Evolutionary conservation across 2,113 vertebrate genomes (phyloP).

Genomic region (Aptenodytes forsteri): DNA sequence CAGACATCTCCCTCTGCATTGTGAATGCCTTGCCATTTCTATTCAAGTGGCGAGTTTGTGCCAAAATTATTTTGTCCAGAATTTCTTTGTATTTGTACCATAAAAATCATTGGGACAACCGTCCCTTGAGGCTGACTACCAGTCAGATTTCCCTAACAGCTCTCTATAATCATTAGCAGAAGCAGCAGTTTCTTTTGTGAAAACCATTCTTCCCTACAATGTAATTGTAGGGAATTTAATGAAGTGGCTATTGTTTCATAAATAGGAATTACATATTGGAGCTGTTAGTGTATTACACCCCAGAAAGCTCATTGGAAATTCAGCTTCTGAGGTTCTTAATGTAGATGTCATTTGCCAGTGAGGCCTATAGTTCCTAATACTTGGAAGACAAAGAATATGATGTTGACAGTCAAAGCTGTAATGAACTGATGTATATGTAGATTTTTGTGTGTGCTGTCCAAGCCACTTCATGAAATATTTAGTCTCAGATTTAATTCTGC

Average conservation of each 20-base stretch:
- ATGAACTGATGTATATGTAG: background rate
- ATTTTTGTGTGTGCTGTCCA: conserved; percentile 31
- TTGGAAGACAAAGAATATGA: background rate
- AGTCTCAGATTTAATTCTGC: conserved; percentile 32
- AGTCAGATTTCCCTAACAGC: background rate
- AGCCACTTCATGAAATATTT: conserved; percentile 44
- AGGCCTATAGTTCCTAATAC: background rate
- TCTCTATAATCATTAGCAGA: background rate
- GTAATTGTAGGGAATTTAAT: background rate
- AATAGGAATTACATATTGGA: background rate
- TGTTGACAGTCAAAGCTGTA: conserved; percentile 10
- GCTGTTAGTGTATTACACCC: background rate
- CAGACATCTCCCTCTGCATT: background rate
- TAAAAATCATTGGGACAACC: background rate
- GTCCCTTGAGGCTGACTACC: background rate
- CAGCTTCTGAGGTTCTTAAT: background rate
- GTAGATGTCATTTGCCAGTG: background rate
- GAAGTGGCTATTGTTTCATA: conserved; percentile 8
- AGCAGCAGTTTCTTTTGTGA: background rate
- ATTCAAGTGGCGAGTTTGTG: background rate
- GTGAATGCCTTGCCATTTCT: background rate
- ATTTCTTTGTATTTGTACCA: background rate
- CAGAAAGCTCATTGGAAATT: background rate
- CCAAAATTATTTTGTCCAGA: background rate
- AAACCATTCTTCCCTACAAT: background rate